Evolutionary conservation across 2,888 invertebrate genomes (phyloP), one percentile per base, ranked within the genome.

Genomic region (Melanostoma scalare): DNA sequence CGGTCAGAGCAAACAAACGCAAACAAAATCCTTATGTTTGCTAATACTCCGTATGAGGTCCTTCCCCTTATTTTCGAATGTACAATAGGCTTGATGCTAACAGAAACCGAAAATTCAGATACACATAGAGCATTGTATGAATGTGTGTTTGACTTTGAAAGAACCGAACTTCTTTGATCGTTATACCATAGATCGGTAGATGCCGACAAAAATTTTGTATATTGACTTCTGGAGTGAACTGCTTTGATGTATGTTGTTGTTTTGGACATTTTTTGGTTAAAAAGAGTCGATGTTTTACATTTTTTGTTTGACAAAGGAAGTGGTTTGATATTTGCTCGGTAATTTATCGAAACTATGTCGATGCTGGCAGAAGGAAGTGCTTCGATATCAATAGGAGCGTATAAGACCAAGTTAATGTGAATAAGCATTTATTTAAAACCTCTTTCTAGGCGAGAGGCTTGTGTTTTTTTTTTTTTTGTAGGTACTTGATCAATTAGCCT

Each of bases 1-100:
- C 84, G 84, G 84, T 84, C 78, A 84, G 79, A 79, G 79, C 71
- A 79, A 84, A 84, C 84, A 84, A 84, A 84, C 61, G 60, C 69
- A 79, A 84, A 84, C 67, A 84, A 75, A 69, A 38, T 75, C 60
- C 84, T 75, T 35, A 52, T 84, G 79, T 79, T 79, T 84, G 84
- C 79, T 79, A 79, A 84, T 79, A 79, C 78, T 75, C 84, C 67
- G 50, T 78, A 79, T 84, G 84, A 79, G 84, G 84, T 84, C 84
- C 79, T 84, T 84, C 75, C 69, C 74, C 74, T 67, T 60, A 42
- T 60, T 75, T 61, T 69, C 10, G 20, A 48, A 56, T 58, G 69
- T 42, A 84, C 78, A 74, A 79, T 55, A 71, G 38, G 67, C 63
- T 6, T 44, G 63, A 73, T 55, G 5, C 46, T 53, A 71, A 79